Evolutionary conservation across 2,797 vertebrate species (phyloP).

Genomic region (Parambassis ranga): DNA sequence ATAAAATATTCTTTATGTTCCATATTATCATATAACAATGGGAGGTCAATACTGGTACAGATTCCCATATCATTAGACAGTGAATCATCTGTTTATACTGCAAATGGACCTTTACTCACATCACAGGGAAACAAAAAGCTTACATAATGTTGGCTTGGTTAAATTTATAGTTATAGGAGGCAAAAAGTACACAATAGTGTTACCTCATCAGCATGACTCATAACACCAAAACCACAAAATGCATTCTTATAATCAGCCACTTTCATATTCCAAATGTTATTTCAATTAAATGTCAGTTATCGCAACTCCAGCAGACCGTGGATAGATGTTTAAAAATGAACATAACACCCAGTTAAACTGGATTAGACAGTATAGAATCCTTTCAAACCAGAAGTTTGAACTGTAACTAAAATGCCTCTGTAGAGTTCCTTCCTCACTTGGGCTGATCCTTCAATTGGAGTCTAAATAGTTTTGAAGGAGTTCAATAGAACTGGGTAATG

Average conservation of each 20-base stretch:
- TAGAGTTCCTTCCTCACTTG: neutral
- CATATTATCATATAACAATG: no score
- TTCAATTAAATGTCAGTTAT: slow-evolving; percentile 16
- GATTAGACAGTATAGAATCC: neutral
- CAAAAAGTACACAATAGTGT: no score
- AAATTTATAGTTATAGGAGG: no score
- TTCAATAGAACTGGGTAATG: slow-evolving; percentile 24
- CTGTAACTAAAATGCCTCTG: slow-evolving; percentile 20
- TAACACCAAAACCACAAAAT: neutral
- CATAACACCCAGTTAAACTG: slow-evolving; percentile 13
- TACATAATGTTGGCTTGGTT: no score
- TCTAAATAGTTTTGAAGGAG: slow-evolving; percentile 22
- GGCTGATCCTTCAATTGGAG: slow-evolving; percentile 17
- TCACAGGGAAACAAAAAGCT: no score
- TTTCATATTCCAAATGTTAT: neutral
- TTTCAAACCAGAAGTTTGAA: slow-evolving; percentile 12
- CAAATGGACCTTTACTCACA: no score
- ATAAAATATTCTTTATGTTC: no score
- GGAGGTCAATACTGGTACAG: no score
- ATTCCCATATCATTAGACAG: no score
- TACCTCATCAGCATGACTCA: no score
- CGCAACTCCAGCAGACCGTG: neutral
- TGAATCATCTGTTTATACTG: no score
- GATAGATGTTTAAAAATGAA: no score
- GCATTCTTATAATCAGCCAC: neutral